These are phyloP conservation scores for Saccopteryx leptura DNA, from an alignment of 2,113 vertebrate species.

Conservation along the genomic window DNA sequence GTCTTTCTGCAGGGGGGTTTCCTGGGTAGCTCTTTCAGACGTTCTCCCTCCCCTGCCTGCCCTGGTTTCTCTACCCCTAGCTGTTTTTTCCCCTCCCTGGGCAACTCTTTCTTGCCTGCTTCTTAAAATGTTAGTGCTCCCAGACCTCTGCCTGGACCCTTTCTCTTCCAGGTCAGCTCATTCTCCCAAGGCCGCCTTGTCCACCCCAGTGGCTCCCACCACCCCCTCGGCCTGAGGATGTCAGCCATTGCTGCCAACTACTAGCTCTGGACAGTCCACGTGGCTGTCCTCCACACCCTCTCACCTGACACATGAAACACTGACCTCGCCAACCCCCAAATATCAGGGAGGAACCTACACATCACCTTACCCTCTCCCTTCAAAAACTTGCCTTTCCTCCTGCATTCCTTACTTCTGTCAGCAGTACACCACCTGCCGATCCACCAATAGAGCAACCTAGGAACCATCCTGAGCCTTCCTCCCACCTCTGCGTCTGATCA, in stretches of 20 bases:
- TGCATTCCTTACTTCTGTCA: neutral
- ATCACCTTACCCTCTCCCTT: neutral
- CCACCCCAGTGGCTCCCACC: neutral
- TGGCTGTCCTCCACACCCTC: neutral
- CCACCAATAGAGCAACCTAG: neutral
- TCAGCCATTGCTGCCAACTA: neutral
- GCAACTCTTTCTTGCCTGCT: neutral
- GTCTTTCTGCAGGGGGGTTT: neutral
- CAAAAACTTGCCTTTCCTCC: neutral
- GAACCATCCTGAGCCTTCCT: neutral
- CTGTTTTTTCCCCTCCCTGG: neutral
- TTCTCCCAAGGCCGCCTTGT: neutral
- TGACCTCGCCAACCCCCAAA: neutral
- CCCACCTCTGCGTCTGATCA: neutral
- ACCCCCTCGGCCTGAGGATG: no score
- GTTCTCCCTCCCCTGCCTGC: neutral
- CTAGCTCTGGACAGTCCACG: neutral
- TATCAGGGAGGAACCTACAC: rapidly evolving
- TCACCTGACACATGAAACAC: neutral
- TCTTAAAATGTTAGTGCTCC: neutral
- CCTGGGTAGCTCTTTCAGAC: neutral
- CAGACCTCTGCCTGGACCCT: neutral
- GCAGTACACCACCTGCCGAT: neutral
- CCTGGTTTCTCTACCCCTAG: neutral
- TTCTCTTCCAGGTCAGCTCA: neutral